Evolutionary conservation across 2,888 invertebrate species (phyloP).

Genomic region (Callimorpha dominula): DNA sequence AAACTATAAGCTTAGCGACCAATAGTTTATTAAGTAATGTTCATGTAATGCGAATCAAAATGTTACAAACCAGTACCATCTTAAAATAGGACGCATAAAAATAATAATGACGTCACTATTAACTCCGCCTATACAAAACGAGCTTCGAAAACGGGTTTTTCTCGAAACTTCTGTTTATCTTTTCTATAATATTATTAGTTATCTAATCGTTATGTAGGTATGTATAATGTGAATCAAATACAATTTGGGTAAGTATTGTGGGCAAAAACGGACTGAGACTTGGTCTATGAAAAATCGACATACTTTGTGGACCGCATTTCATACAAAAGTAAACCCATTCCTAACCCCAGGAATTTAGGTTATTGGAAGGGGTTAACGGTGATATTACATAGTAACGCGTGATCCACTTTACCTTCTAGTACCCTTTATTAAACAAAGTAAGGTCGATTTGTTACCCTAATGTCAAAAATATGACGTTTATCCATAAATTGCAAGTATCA

Average conservation of each 20-base stretch:
- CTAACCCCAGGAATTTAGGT: not conserved
- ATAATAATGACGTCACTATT: constrained; percentile 55
- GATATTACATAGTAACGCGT: not conserved
- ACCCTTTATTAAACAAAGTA: not conserved
- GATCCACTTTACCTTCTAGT: not conserved
- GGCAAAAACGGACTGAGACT: constrained; percentile 26
- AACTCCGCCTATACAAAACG: constrained; percentile 56
- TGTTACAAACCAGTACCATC: constrained; percentile 53
- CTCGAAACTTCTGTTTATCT: constrained; percentile 59
- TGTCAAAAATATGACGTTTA: constrained; percentile 6
- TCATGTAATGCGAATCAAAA: not conserved
- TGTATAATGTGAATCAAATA: constrained; percentile 61
- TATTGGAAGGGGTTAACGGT: not conserved
- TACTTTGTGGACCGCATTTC: not conserved
- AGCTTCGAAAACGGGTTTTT: constrained; percentile 59
- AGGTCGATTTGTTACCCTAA: not conserved
- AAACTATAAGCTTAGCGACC: not conserved
- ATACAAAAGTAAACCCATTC: not conserved
- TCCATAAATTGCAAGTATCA: constrained; percentile 21
- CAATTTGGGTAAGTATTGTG: constrained; percentile 44
- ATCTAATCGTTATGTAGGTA: constrained; percentile 56
- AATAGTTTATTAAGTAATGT: not conserved
- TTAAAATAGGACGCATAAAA: constrained; percentile 47
- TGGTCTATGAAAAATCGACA: constrained; percentile 22
- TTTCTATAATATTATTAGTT: constrained; percentile 63